phyloP scores from a whole-genome alignment of 2,888 invertebrate species.

The Dysmachus trigonus region DNA sequence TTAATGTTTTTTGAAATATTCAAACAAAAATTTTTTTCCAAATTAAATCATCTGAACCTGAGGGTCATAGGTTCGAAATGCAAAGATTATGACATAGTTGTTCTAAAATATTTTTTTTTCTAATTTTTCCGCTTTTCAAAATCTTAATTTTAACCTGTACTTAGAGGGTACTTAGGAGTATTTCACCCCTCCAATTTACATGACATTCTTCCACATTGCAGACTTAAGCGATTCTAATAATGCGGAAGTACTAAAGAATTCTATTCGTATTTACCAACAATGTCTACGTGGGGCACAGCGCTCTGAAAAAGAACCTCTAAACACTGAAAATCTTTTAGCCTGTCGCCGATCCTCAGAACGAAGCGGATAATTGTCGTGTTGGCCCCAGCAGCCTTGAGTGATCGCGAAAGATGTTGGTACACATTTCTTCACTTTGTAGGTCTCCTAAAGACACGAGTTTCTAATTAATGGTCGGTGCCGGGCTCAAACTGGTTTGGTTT shows the following conservation, averaged over 20 bases:
- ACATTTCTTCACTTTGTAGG: constrained; percentile 42
- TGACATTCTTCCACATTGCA: neutral
- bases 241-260: neutral
- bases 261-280: neutral
- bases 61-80: too few species aligned
- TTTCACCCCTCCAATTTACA: neutral
- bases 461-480: constrained; percentile 42
- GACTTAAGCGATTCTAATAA: neutral
- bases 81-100: too few species aligned
- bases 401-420: neutral
- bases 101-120: too few species aligned
- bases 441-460: constrained; percentile 41
- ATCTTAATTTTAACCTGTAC: too few species aligned
- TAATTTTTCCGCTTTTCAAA: too few species aligned
- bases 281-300: neutral
- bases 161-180: neutral
- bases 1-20: too few species aligned
- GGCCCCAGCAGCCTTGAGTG: neutral
- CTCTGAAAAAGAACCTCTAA: neutral
- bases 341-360: neutral
- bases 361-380: neutral
- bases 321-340: constrained; percentile 37
- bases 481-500: constrained; percentile 12
- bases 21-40: too few species aligned
- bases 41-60: too few species aligned